Percentiles rank a stretch among this genome's conserved stretches.
phyloP scores from a whole-genome alignment of 2,113 vertebrate species.

The Oophaga pumilio region DNA sequence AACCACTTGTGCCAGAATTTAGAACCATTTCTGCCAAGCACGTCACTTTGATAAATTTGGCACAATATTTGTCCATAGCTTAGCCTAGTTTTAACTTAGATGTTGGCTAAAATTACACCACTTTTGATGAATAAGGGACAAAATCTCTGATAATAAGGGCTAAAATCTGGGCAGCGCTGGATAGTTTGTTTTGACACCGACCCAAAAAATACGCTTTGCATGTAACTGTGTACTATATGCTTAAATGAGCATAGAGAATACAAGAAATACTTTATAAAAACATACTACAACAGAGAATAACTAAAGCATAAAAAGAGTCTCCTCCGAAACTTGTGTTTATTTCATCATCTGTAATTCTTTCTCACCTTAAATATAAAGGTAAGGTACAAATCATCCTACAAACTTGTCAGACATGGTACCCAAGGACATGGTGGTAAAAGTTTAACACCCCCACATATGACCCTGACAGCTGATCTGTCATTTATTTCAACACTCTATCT shows the following conservation, averaged over 20 bases:
- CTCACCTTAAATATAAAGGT: not conserved
- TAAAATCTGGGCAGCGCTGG: not conserved
- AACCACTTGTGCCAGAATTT: too few species aligned
- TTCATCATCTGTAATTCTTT: not conserved
- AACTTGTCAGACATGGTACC: not conserved
- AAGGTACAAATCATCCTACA: not conserved
- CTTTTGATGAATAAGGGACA: not conserved
- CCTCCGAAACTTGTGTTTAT: not conserved
- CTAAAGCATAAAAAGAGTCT: not conserved
- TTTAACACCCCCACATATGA: not conserved
- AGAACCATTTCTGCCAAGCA: too few species aligned
- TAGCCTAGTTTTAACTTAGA: too few species aligned
- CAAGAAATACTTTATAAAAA: not conserved
- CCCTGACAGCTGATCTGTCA: not conserved
- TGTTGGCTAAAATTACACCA: too few species aligned
- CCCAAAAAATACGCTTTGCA: not conserved
- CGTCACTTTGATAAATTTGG: too few species aligned
- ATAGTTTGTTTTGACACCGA: not conserved
- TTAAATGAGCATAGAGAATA: slow-evolving; percentile 6
- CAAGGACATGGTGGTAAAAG: not conserved
- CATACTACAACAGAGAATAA: not conserved
- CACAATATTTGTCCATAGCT: too few species aligned
- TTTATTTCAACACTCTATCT: not conserved
- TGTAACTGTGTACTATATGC: not conserved
- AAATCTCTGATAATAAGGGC: not conserved